A percentile compares a stretch with the other conserved stretches of the same genome.
phyloP scores from a whole-genome alignment of 2,888 invertebrate species.

The Ennomos fuscantarius region DNA sequence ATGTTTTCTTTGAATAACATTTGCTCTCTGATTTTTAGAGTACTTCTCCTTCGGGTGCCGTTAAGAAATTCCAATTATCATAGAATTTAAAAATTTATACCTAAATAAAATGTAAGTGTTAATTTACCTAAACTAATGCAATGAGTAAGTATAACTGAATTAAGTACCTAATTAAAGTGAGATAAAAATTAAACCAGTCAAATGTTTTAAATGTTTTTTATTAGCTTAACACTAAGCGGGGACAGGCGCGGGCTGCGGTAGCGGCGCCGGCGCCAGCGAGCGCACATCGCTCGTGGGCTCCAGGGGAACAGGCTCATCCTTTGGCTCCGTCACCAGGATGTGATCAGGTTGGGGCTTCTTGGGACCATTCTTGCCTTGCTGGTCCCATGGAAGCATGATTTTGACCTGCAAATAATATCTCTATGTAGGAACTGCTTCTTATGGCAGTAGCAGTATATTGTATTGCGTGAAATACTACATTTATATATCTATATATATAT shows the following conservation, averaged over 20 bases:
- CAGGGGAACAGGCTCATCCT: constrained; percentile 93
- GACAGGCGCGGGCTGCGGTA: constrained; percentile 69
- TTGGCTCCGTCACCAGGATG: constrained; percentile 98
- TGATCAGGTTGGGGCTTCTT: constrained; percentile 99
- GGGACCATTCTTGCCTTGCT: constrained; percentile 98
- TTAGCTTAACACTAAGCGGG: constrained; percentile 70
- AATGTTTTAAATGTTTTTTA: constrained; percentile 47
- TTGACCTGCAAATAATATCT: constrained; percentile 89
- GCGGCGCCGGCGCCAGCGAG: constrained; percentile 86
- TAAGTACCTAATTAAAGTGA: background rate
- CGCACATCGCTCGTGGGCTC: constrained; percentile 92
- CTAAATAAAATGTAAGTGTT: too few species aligned
- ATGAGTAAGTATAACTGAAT: too few species aligned
- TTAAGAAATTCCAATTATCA: too few species aligned
- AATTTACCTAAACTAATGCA: too few species aligned
- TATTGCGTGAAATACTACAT: too few species aligned
- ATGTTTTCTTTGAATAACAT: too few species aligned
- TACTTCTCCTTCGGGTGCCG: too few species aligned
- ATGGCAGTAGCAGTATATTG: too few species aligned
- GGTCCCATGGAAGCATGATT: constrained; percentile 99
- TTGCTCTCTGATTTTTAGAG: too few species aligned
- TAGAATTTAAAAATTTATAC: too few species aligned
- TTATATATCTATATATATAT: too few species aligned
- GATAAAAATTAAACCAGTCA: constrained; percentile 26
- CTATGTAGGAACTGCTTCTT: too few species aligned